Evolutionary conservation across 2,797 vertebrate species (phyloP).

Genomic region (Sebastes flavidus): DNA sequence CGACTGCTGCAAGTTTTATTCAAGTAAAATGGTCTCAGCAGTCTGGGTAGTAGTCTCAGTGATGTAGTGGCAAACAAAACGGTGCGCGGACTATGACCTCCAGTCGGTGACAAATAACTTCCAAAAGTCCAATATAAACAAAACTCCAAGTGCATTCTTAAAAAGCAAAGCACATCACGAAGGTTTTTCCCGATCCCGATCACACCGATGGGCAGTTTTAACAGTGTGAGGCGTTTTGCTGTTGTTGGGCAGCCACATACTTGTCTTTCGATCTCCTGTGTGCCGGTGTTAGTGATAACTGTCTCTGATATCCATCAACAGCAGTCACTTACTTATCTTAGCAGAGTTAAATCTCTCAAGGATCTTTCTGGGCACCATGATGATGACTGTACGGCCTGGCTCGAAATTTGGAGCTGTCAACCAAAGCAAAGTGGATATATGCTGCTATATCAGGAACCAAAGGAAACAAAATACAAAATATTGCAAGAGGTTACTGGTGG

Average conservation of each 20-base stretch:
- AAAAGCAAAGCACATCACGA: neutral
- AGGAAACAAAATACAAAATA: neutral
- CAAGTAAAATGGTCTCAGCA: constrained; percentile 15
- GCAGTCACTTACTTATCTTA: constrained; percentile 24
- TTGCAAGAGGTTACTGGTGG: neutral
- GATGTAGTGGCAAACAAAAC: constrained; percentile 42
- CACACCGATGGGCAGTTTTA: neutral
- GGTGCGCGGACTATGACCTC: constrained; percentile 32
- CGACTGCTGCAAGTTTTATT: constrained; percentile 22
- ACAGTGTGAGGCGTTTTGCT: neutral
- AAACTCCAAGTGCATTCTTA: constrained; percentile 6
- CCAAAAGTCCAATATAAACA: constrained; percentile 16
- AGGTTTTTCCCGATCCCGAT: neutral
- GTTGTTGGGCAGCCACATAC: constrained; percentile 22
- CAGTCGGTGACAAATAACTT: constrained; percentile 15
- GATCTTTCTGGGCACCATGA: constrained; percentile 15
- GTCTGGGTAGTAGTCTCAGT: neutral
- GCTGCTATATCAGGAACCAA: neutral
- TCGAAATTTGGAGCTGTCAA: neutral
- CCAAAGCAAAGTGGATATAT: constrained; percentile 9
- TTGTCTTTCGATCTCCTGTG: constrained; percentile 12
- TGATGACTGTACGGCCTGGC: neutral
- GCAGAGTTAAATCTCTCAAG: constrained; percentile 22
- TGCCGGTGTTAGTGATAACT: neutral
- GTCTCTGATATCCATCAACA: constrained; percentile 36